Base-by-base conservation (phyloP, 2,888 invertebrate species). In the Diarsia dahlii region DNA sequence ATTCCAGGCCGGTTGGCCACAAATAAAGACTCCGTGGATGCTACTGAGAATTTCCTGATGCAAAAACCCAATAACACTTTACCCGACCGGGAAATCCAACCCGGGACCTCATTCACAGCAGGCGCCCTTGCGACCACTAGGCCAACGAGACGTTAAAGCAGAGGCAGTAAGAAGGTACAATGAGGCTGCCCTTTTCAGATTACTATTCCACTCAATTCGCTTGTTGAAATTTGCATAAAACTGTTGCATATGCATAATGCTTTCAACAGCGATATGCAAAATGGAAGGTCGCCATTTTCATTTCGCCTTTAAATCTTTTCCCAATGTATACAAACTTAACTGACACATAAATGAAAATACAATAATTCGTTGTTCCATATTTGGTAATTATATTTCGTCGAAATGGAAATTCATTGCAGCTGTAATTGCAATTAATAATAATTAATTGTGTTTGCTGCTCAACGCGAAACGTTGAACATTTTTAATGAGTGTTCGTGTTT, bases 401-500 rank as follows among this genome's bases (percentile, higher is more conserved):
- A 78, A 67, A 78, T 64, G 78, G 46, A 78, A 78, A 65, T 83
- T 78, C 0, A 60, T 65, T 78, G 60, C 67, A 60, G 20, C 58
- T 60, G 58, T 78, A 78, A 78, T 80, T 82, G 48, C 28, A 39
- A 67, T 82, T 68, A 64, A 67, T 71, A 63, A 78, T 64, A 71
- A 83, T 72, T 60, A 50, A 56, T 23, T 34, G 64, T 72, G 60
- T 77, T 82, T 56, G 70, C 15, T 69, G 13, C n/a, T 50, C 65
- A 46, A 56, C 65, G 60, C 56, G 34, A 50, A 66, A 62, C n/a
- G 13, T 45, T 34, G 18, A 60, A 56, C 20, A 60, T 50, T 70
- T 75, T 56, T 67, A 76, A 79, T 56, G 50, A 81, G 34, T 46
- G 50, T 75, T 3, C 8, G 39, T 18, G 52, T 34, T 23, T 63